Evolutionary conservation across 2,797 vertebrate species (phyloP).

Genomic region (Sandelia bainsii): DNA sequence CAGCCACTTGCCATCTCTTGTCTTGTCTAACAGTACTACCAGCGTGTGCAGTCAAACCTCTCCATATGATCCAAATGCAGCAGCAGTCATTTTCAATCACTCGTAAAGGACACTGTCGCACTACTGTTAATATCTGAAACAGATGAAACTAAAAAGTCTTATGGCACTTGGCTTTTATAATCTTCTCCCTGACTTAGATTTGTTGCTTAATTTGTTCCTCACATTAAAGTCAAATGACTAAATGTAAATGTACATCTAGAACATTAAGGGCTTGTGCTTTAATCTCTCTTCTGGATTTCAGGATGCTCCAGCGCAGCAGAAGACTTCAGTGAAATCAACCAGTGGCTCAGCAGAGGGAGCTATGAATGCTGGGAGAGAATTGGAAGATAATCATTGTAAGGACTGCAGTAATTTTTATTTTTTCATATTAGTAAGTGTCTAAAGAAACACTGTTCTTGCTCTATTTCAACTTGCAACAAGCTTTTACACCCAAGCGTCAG

Average conservation of each 20-base stretch:
- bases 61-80: too few species aligned
- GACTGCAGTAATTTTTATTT: conserved; percentile 30
- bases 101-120: too few species aligned
- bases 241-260: background rate
- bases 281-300: conserved; percentile 22
- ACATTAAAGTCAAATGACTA: background rate
- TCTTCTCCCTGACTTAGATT: background rate
- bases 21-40: too few species aligned
- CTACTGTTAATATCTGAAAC: too few species aligned
- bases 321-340: conserved; percentile 25
- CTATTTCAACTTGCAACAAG: too few species aligned
- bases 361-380: conserved; percentile 25
- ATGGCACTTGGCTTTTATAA: too few species aligned
- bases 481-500: background rate
- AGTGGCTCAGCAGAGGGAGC: conserved; percentile 30
- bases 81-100: too few species aligned
- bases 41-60: too few species aligned
- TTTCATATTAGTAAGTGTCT: background rate
- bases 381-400: conserved; percentile 2
- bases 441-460: background rate
- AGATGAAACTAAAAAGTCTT: too few species aligned
- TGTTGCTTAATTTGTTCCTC: background rate
- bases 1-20: too few species aligned
- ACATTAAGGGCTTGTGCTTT: background rate
- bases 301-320: conserved; percentile 30